Evolutionary conservation across 2,888 invertebrate genomes (phyloP).

Genomic region (Eupithecia exiguata): DNA sequence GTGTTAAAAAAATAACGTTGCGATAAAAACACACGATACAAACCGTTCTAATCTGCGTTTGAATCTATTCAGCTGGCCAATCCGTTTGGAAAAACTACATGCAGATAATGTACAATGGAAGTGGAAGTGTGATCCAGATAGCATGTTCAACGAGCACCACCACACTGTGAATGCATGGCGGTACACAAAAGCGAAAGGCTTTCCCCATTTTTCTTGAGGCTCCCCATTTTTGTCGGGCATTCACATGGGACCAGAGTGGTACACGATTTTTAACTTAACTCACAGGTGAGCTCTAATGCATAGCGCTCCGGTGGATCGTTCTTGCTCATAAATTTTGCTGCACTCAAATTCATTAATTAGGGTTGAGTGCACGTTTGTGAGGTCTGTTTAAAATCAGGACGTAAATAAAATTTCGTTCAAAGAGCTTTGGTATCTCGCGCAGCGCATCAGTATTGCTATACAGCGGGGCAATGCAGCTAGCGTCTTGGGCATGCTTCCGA

Average conservation of each 20-base stretch:
- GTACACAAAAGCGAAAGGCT: constrained; percentile 62
- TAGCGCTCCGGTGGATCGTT: constrained; percentile 51
- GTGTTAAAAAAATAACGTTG: neutral
- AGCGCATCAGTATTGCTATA: too few relatives aligned
- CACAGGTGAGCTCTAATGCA: constrained; percentile 69
- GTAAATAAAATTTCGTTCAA: neutral
- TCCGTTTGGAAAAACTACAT: neutral
- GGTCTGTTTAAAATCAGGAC: constrained; percentile 23
- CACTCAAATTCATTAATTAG: constrained; percentile 51
- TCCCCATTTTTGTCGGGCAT: constrained; percentile 61
- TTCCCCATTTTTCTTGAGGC: constrained; percentile 63
- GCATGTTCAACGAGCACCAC: constrained; percentile 52
- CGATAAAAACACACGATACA: neutral
- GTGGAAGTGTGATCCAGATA: constrained; percentile 56
- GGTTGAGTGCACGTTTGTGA: constrained; percentile 34
- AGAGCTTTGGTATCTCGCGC: neutral
- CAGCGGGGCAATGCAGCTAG: too few relatives aligned
- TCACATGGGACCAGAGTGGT: constrained; percentile 65
- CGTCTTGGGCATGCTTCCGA: too few relatives aligned
- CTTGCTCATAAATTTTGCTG: constrained; percentile 38
- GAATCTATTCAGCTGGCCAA: neutral
- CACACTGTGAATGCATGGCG: constrained; percentile 55
- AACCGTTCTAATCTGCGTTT: neutral
- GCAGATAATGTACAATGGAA: neutral
- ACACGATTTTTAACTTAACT: constrained; percentile 80